Evolutionary conservation across 2,888 invertebrate species (phyloP), one percentile per base, ranked within the genome.

Genomic region (Anoplius nigerrimus): DNA sequence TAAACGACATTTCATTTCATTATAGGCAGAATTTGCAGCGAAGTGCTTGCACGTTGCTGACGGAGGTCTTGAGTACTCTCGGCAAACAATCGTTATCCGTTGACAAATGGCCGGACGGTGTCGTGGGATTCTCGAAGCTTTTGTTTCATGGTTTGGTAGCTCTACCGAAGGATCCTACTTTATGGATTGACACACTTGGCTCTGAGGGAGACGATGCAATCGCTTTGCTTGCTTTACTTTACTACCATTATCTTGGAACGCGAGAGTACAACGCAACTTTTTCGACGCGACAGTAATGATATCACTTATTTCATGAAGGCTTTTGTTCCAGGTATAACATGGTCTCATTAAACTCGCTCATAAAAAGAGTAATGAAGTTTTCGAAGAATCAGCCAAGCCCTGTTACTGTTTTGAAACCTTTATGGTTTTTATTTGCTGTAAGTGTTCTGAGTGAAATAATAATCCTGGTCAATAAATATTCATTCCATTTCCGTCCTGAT

Each of bases 401-500:
- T 1, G 45, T 51, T 8, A 20, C 45, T 53, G 58, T 60, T 60
- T 60, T 79, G n/a, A 84, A 82, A 66, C 66, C 79, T 15, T 46
- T 81, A 11, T 83, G 82, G 82, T 76, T 83, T 43, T 59, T 80
- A 16, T 80, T 82, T 57, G 74, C 82, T 4, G 80, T 81, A 20
- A 71, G 75, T 71, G 43, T 18, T 8, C n/a, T n/a, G n/a, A n/a
- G n/a, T 5, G 53, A 53, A 13, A 53, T 15, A 53, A 53, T 22
- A 6, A n/a, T n/a, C 6, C 16, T 51, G 8, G 51, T 6, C 6
- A 16, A 11, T 11, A 11, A 43, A 43, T 11, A 43, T 11, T 11
- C 6, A 11, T 43, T 43, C 8, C 6, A 11, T 43, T 43, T 43
- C 8, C 15, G 43, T 43, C 6, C n/a, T n/a, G n/a, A 48, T 15